Base-by-base conservation (phyloP, 2,113 vertebrate species). In the Bubo bubo region DNA sequence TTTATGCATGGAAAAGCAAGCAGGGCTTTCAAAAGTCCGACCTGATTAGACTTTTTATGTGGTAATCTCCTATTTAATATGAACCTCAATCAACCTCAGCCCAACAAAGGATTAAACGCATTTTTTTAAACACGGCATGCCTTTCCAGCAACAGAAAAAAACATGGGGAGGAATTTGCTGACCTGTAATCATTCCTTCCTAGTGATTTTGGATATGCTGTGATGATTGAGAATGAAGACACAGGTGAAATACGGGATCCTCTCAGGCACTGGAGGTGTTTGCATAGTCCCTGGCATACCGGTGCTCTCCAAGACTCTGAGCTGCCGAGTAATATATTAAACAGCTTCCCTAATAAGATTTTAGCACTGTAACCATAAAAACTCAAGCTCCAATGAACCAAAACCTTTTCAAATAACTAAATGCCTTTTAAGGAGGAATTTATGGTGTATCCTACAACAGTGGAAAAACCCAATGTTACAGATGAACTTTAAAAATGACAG, bases 301-400 rank as follows among this genome's bases (percentile, higher is more conserved):
- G 10, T 87, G 77, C 27, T 87, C 62, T 70, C 55, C 43, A 70
- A 88, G 86, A 71, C 64, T 71, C 92, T 90, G 70, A 84, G 56
- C 79, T 89, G 74, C 92, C 18, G 9, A 96, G 97, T 97, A 94
- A 97, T 32, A 80, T 3, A 98, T 98, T 97, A 97, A 98, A 96
- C 92, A 95, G 95, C 37, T 95, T 94, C 87, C 58, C 92, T 64
- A 93, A 76, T 60, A 63, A 97, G 66, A 85, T 95, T 95, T 95
- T 85, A 96, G 92, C 63, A 94, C 55, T 77, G 79, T 79, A 95
- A 96, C 83, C 88, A 86, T 89, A 95, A 97, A 97, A 95, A 79
- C 86, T 93, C 83, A 94, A 94, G 81, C 91, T 97, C 96, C 96
- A 95, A 23, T 97, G 98, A 98, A 97, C 94, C 96, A 86, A 96